Evolutionary conservation across 2,113 vertebrate genomes (phyloP), one percentile per base, ranked within the genome.

Genomic region (Cephalopterus ornatus): DNA sequence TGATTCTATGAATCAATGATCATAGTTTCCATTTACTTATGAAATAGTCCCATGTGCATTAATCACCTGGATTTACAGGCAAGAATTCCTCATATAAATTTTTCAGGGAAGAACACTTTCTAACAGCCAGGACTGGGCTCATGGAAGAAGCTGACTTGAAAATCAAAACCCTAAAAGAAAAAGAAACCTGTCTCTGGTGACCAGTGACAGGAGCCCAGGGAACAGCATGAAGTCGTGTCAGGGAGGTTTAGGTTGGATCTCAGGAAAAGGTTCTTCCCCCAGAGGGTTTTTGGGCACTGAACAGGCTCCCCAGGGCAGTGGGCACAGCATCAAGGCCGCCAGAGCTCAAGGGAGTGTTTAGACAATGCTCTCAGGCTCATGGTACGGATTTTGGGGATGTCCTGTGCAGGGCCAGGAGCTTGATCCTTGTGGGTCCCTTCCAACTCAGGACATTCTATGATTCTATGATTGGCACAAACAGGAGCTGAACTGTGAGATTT

Each of bases 311-410:
- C 58, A 58, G 26, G 18, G 26, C 47, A 72, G 24, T 37, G 41
- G 18, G 1, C 41, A 55, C 5, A 1, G 1, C 1, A 6, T 23
- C 11, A 0, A 28, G 53, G 17, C 18, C 37, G 30, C 11, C 62
- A 37, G 47, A 83, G 55, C 30, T 83, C 41, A 23, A 23, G 26
- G 17, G 6, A 28, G 8, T 0, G 0, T 19, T 68, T 55, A 47
- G 12, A 28, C 3, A 47, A 1, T 0, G 0, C 4, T 41, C 1
- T 5, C 22, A 70, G 21, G 9, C 8, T 0, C 35, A 27, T 27
- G 14, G 5, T 28, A 56, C 7, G 32, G 4, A 42, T 35, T 2
- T 37, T 24, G 12, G 47, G 35, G 18, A 22, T 35, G 49, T 33
- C 28, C 41, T 42, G 21, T 83, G 55, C 14, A 68, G 30, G 26